Conservation (phyloP, 2,113 vertebrate species). For the Mesocricetus auratus region DNA sequence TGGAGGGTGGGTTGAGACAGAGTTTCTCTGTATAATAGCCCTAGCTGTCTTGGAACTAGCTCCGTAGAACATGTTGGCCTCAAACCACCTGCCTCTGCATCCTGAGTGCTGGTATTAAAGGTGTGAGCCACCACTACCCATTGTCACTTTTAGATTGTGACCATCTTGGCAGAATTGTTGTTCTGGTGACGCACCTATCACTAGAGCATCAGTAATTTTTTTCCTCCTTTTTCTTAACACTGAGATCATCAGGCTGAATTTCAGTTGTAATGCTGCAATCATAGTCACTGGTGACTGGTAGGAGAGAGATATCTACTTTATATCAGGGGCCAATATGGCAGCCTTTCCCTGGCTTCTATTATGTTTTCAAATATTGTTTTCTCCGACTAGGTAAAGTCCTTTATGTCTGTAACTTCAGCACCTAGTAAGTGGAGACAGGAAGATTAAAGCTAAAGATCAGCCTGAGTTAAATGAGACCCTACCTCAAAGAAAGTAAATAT, state of each 20-base stretch:
- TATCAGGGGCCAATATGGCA: background rate
- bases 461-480: background rate
- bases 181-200: background rate
- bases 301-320: background rate
- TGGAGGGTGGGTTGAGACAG: no score
- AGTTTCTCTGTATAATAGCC: no score
- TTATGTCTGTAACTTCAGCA: background rate
- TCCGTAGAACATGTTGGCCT: no score
- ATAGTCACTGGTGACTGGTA: background rate
- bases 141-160: slow-evolving; percentile 39
- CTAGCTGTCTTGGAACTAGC: no score
- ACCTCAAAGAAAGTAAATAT: background rate
- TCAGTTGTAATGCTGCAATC: slow-evolving; percentile 12
- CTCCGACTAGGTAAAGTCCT: background rate
- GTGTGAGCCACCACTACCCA: no score
- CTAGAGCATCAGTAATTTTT: background rate
- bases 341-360: background rate
- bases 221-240: background rate
- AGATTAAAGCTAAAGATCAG: background rate
- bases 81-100: no score
- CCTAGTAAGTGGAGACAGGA: background rate
- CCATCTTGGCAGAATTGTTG: slow-evolving; percentile 32
- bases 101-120: no score
- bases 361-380: slow-evolving; percentile 50
- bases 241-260: slow-evolving; percentile 12